These are phyloP conservation scores for Liopterus haemorrhoidalis DNA, from an alignment of 2,888 invertebrate species.

Conservation along the genomic window DNA sequence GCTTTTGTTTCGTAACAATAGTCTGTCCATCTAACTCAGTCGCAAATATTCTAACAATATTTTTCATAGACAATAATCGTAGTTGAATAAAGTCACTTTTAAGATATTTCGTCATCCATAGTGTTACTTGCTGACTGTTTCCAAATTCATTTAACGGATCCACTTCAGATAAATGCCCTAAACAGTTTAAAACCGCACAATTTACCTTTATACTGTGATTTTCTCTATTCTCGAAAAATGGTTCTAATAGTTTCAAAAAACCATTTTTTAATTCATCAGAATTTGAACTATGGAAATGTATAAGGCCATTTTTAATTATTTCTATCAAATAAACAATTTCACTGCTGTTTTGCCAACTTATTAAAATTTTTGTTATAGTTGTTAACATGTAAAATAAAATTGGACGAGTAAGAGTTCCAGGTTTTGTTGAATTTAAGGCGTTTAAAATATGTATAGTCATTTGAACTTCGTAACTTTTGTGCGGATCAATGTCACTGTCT, in stretches of 20 bases:
- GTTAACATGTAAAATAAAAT: constrained; percentile 36
- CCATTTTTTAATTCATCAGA: constrained; percentile 21
- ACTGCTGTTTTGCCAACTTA: neutral
- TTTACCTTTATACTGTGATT: constrained; percentile 43
- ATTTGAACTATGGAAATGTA: constrained; percentile 31
- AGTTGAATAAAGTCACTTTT: constrained; percentile 43
- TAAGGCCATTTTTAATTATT: too few relatives aligned
- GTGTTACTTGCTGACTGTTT: constrained; percentile 29
- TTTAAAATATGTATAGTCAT: constrained; percentile 40
- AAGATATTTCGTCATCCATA: constrained; percentile 39
- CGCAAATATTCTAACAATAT: constrained; percentile 40
- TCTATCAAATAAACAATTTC: constrained; percentile 6
- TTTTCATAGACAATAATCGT: constrained; percentile 43
- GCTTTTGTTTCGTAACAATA: too few relatives aligned
- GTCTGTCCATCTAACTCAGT: too few relatives aligned
- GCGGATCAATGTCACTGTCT: constrained; percentile 34
- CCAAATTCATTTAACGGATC: constrained; percentile 16
- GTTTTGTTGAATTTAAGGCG: constrained; percentile 34
- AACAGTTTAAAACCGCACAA: constrained; percentile 43
- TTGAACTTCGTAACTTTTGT: constrained; percentile 32
- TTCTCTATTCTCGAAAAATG: constrained; percentile 35
- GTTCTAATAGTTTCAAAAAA: constrained; percentile 33
- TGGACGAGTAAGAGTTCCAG: constrained; percentile 35
- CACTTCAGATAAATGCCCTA: constrained; percentile 43
- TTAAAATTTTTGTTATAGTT: neutral